Base-by-base conservation (phyloP, 2,888 invertebrate species). In the Drosophila antonietae region DNA sequence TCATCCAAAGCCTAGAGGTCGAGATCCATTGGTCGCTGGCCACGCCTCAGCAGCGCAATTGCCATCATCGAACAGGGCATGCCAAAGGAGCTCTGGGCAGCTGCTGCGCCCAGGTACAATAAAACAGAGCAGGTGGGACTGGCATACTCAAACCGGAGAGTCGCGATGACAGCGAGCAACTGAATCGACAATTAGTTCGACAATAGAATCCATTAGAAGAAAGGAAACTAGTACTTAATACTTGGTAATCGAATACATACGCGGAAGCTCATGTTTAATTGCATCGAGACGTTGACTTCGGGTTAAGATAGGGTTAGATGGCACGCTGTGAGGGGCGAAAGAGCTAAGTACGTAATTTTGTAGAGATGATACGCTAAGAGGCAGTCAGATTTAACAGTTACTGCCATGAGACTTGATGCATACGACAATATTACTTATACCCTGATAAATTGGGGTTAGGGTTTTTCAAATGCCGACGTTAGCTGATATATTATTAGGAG, bases 1-100 rank as follows among this genome's bases (percentile, higher is more conserved):
- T 90, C 84, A 33, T 92, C 92, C 31, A 68, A 33, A 3, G 73
- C 72, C 72, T 92, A n/a, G n/a, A n/a, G n/a, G n/a, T n/a, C 91
- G 4, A 91, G 75, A 49, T 88, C 75, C 59, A 78, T 62, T 62
- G 91, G 90, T 0, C 51, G 55, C 68, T 84, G 86, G 2, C 92
- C 92, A 9, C 89, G 90, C 0, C 66, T 70, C 39, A 91, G 35
- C 35, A 90, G 73, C 41, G 91, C 89, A n/a, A 90, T n/a, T 14
- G 0, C 77, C n/a, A n/a, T n/a, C 8, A 20, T 82, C 76, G 33
- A 18, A 23, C 28, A 88, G 0, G 0, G 23, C 43, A 57, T 85
- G 43, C 43, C 71, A 7, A 46, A 7, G 51, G 71, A 59, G 20
- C 58, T 78, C 35, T 78, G 78, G 44, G 55, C 58, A 1, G 31